Evolutionary conservation across 2,797 vertebrate species (phyloP), one percentile per base, ranked within the genome.

Genomic region (Uromys caudimaculatus): DNA sequence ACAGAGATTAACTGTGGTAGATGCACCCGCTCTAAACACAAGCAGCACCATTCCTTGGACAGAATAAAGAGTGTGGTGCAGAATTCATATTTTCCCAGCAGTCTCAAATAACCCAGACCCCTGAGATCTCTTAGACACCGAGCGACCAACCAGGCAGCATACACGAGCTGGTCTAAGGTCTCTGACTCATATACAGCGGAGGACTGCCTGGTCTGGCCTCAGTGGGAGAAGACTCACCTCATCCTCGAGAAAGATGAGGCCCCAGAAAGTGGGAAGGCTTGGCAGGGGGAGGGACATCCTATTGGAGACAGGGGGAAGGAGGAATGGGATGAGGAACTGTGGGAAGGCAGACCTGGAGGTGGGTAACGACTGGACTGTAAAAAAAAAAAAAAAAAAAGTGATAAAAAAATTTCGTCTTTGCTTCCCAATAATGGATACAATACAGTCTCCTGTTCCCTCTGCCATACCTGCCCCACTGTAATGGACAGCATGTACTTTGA

Each of bases 391-490:
- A 35, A 67, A 67, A 69, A 67, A 67, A 35, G 32, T n/a, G 35
- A 69, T 69, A 69, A 67, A 67, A 62, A 64, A n/a, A n/a, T 44
- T 69, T 79, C 17, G 54, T 79, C 77, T 79, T 54, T 81, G 54
- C 35, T 58, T 38, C 19, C 52, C n/a, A 23, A 6, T 35, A 24
- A 24, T n/a, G 35, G 19, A 69, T 38, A 69, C 12, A 24, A 23
- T 32, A 27, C 44, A 64, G 21, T 67, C 44, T 67, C 6, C 50
- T 23, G 19, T 8, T 85, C 83, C 44, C 4, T 35, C 44, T 85
- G 19, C 6, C 21, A 1, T 5, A 6, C 19, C 44, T 9, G 11
- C 6, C 27, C 29, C 21, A n/a, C 3, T 14, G 1, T 11, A 14
- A 19, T 32, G 27, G 38, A 21, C 44, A n/a, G 60, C 32, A 64